Evolutionary conservation across 2,797 vertebrate species (phyloP).

Genomic region (Coendou prehensilis): DNA sequence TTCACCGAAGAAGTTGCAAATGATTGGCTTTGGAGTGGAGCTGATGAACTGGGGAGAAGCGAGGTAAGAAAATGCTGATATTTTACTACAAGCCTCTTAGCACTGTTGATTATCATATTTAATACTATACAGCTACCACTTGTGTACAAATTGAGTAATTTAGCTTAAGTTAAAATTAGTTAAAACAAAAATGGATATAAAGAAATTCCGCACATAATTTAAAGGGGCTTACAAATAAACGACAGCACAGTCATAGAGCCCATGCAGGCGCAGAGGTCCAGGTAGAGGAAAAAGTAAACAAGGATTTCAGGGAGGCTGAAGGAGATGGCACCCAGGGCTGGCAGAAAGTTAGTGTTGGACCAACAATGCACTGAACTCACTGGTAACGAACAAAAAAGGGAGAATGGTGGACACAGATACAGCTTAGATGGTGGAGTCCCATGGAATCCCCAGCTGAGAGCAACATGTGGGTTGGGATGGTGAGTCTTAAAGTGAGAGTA

Average conservation of each 20-base stretch:
- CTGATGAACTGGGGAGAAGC: not conserved
- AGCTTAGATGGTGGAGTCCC: not conserved
- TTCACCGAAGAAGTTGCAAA: not conserved
- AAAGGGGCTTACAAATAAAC: not conserved
- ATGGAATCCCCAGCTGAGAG: not conserved
- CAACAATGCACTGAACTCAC: not conserved
- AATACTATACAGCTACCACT: not conserved
- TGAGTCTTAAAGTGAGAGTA: not conserved
- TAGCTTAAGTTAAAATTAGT: not conserved
- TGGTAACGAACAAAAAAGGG: not conserved
- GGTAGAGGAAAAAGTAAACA: not conserved
- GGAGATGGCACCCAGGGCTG: not conserved
- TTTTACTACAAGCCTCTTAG: not conserved
- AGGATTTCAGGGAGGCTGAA: not conserved
- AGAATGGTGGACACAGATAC: not conserved
- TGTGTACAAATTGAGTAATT: not conserved
- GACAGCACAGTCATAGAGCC: not conserved
- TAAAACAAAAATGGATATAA: not conserved
- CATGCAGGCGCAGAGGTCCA: not conserved
- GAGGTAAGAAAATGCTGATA: not conserved
- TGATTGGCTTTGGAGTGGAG: not conserved
- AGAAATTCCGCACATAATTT: not conserved
- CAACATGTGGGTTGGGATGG: not conserved
- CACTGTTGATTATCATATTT: constrained; percentile 1
- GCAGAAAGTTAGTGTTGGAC: not conserved